phyloP scores from a whole-genome alignment of 2,888 invertebrate species.

The Drosophila neotestacea region DNA sequence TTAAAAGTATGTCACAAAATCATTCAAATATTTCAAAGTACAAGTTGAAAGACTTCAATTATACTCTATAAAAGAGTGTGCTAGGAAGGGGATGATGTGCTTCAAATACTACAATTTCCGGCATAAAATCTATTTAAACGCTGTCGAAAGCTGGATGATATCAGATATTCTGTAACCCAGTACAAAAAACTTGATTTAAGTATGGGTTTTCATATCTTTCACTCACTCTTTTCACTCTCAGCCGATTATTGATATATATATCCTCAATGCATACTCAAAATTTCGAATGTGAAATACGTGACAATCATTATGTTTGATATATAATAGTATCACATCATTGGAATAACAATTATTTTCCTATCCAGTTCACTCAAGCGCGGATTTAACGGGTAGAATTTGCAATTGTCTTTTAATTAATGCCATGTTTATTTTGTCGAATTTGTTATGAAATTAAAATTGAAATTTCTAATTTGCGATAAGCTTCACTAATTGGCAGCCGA shows the following conservation, averaged over 20 bases:
- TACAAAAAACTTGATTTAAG: no score
- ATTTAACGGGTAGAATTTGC: not conserved
- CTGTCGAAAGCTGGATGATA: no score
- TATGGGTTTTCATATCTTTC: no score
- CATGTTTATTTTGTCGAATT: conserved; percentile 2
- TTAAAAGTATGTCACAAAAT: conserved; percentile 42
- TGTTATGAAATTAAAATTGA: conserved; percentile 2
- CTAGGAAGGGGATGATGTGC: no score
- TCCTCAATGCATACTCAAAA: no score
- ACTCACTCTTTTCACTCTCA: no score
- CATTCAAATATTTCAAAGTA: conserved; percentile 6
- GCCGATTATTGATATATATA: no score
- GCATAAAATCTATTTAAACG: no score
- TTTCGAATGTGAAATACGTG: no score
- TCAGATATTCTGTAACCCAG: no score
- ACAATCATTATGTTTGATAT: no score
- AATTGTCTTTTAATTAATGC: conserved; percentile 8
- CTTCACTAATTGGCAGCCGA: conserved; percentile 23
- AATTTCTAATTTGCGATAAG: not conserved
- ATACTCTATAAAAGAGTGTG: not conserved
- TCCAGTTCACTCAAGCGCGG: not conserved
- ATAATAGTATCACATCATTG: not conserved
- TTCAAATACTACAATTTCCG: no score
- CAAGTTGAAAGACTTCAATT: not conserved
- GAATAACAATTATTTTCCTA: not conserved